Evolutionary conservation across 1,140 invertebrate genomes (phyloP).

Genomic region (Drosophila leontia): DNA sequence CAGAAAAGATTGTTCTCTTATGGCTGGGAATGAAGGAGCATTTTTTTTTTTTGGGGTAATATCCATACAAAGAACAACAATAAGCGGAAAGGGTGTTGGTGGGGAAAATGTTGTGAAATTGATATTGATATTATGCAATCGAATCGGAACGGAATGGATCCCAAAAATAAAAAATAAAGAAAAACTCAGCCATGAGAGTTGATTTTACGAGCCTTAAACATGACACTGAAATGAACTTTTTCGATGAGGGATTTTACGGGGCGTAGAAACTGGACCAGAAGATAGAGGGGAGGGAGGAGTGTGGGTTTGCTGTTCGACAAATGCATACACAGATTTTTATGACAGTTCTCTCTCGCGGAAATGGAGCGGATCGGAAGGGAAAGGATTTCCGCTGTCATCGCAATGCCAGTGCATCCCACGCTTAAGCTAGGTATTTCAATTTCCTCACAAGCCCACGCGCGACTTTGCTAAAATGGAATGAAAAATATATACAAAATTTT

Average conservation of each 20-base stretch:
- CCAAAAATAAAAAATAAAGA: neutral
- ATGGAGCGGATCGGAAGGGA: constrained; percentile 9
- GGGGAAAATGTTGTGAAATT: constrained; percentile 35
- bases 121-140: constrained; percentile 58
- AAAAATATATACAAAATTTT: neutral
- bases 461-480: neutral
- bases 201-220: constrained; percentile 61
- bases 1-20: constrained; percentile 27
- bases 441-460: constrained; percentile 3
- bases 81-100: constrained; percentile 3
- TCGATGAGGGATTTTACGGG: constrained; percentile 6
- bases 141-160: constrained; percentile 6
- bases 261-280: neutral
- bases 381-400: constrained; percentile 30
- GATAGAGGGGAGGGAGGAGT: neutral
- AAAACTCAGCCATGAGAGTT: constrained; percentile 39
- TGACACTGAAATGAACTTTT: constrained; percentile 53
- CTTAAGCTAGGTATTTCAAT: neutral
- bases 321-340: constrained; percentile 42
- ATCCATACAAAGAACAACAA: constrained; percentile 41
- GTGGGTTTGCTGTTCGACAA: constrained; percentile 10
- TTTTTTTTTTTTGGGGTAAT: constrained; percentile 15
- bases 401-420: constrained; percentile 4
- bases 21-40: constrained; percentile 16
- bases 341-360: constrained; percentile 23